A percentile compares a stretch with the other conserved stretches of the same genome.
Conservation (phyloP, 2,888 invertebrate genomes). For the Atethmia centrago region DNA sequence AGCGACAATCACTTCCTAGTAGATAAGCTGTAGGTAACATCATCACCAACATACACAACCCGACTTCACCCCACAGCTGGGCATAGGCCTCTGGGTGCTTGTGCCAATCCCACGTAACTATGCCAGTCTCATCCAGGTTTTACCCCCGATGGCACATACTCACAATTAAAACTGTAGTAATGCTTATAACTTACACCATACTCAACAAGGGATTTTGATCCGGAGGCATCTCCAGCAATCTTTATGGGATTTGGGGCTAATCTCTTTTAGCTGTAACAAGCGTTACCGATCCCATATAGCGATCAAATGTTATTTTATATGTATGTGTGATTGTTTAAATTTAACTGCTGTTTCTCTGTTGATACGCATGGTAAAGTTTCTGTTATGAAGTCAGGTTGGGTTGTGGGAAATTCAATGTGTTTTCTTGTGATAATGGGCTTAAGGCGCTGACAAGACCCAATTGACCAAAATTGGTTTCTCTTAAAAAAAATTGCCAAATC, state of each 20-base stretch:
- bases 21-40: too few relatives aligned
- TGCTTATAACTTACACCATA: conserved; percentile 57
- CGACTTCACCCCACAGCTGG: too few relatives aligned
- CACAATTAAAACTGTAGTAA: too few relatives aligned
- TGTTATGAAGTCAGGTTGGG: background rate
- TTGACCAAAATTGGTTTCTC: too few relatives aligned
- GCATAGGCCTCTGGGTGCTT: too few relatives aligned
- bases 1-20: too few relatives aligned
- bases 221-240: conserved; percentile 68
- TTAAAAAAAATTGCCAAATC: too few relatives aligned
- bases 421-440: background rate
- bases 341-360: conserved; percentile 7
- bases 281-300: conserved; percentile 49
- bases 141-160: too few relatives aligned
- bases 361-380: background rate
- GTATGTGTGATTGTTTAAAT: conserved; percentile 46
- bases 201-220: conserved; percentile 67
- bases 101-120: too few relatives aligned
- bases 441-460: too few relatives aligned
- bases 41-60: too few relatives aligned
- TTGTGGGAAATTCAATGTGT: background rate
- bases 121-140: too few relatives aligned
- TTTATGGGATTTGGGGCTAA: conserved; percentile 74
- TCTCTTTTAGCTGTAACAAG: conserved; percentile 66
- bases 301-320: conserved; percentile 47